Base-by-base conservation (phyloP, 2,888 invertebrate species). In the Agonum fuliginosum region DNA sequence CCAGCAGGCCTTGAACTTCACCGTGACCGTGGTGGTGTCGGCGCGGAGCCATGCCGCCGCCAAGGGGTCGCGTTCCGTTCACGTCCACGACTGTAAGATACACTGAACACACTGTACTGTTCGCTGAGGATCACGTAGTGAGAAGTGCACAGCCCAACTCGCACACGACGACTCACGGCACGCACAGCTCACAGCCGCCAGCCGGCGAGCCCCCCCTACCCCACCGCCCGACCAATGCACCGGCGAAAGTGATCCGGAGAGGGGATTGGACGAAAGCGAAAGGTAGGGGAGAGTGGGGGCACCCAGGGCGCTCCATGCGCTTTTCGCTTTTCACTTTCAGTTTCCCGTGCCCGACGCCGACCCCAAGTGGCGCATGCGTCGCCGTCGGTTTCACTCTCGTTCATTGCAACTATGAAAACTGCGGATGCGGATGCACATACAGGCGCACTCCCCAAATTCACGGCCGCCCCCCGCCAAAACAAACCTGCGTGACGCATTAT, bases 211-310 rank as follows among this genome's bases (percentile, higher is more conserved):
- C 70, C 72, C 75, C 78, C 62, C 51, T 34, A 70, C 75, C 51
- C 62, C 48, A 43, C 58, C 58, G 8, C 76, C 43, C 74, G 54
- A 51, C 67, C 71, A 77, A 79, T 81, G 87, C 88, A 88, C 84
- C 82, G 84, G 85, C 84, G 86, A 85, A 86, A 85, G 86, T 85
- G 84, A 81, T 82, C 82, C 79, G 81, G 84, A 81, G 84, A 83
- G 83, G 84, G 83, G 82, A 81, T 80, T 81, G 81, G 82, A 90
- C 90, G 91, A 91, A 91, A 91, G 90, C 90, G 91, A 91, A 91
- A 91, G 91, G 91, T 90, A 90, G 91, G 91, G 90, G 90, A 78
- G 73, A 74, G 71, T 65, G 77, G 73, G 71, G 72, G 76, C 22
- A 27, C 12, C 27, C 41, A 20, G 65, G 79, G 74, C 72, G 71